These are phyloP conservation scores for Saguinus imperator DNA, from an alignment of 2,113 vertebrate genomes.

Conservation along the genomic window DNA sequence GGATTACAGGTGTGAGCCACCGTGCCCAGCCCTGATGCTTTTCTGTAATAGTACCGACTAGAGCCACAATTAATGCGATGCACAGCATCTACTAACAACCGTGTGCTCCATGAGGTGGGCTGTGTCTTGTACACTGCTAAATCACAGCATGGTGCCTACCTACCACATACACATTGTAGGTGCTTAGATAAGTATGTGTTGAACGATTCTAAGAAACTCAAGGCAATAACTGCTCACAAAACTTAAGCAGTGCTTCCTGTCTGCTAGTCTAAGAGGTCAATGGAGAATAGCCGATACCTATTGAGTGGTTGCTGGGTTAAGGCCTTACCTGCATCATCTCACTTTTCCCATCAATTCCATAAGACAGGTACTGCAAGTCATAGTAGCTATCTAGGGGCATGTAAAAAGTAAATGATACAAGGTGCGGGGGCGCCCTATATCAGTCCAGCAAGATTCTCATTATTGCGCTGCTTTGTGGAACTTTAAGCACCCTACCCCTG, in stretches of 20 bases:
- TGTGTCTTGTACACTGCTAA: background rate
- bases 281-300: background rate
- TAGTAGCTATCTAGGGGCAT: background rate
- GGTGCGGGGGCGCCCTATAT: background rate
- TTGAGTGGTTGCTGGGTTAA: background rate
- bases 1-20: too few relatives aligned
- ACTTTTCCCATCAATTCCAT: background rate
- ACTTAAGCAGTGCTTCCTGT: slow-evolving; percentile 2
- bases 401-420: background rate
- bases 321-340: background rate
- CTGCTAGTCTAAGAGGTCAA: background rate
- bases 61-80: background rate
- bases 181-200: background rate
- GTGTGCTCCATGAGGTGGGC: background rate
- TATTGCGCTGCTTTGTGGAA: background rate
- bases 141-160: background rate
- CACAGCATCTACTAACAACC: background rate
- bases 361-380: background rate
- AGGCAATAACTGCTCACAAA: background rate
- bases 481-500: background rate
- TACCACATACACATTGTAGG: background rate
- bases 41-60: background rate
- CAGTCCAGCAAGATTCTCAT: background rate
- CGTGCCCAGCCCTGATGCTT: background rate
- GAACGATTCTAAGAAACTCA: background rate